Base-by-base conservation (phyloP, 2,797 vertebrate species). In the Enteromius anoplus region DNA sequence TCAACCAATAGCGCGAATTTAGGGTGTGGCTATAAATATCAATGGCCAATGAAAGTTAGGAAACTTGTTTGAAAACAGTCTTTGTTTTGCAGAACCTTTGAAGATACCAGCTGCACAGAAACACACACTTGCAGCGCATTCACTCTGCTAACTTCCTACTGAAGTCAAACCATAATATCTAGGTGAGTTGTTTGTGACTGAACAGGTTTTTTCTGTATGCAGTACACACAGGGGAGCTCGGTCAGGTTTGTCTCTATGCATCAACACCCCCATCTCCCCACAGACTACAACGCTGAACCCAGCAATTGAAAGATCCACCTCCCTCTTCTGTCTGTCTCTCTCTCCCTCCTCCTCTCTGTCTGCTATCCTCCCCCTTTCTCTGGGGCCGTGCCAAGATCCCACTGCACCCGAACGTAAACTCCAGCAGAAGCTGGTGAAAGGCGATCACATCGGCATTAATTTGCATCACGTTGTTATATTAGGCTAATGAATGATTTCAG, bases 281-380 rank as follows among this genome's bases (percentile, higher is more conserved):
- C 84, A 91, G 90, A 91, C 89, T 88, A 91, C 91, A 90, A 89
- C 90, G 90, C 83, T 84, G 86, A 93, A 91, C 91, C 91, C 89
- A 92, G 92, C 91, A 92, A 92, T 90, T 90, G 89, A 78, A 78
- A 81, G 14, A 75, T 82, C 58, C 80, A 75, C 58, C 66, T 62
- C 21, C 69, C 76, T 60, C 21, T 58, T 51, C 76, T 51, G 40
- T 66, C 84, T 75, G 70, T 51, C 26, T 62, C 72, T 66, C 23
- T 70, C 55, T 37, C 32, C 69, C 69, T 32, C 72, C 72, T 82
- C 66, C 78, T 81, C 37, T 70, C 34, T 81, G 72, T 71, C 73
- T 83, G 70, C 64, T 75, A 71, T 55, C 86, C 80, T 73, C 73
- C 86, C 69, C 78, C 84, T 88, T 88, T 81, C 89, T 87, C 82